Evolutionary conservation across 1,140 invertebrate species (phyloP).

Genomic region (Caerostris darwini): DNA sequence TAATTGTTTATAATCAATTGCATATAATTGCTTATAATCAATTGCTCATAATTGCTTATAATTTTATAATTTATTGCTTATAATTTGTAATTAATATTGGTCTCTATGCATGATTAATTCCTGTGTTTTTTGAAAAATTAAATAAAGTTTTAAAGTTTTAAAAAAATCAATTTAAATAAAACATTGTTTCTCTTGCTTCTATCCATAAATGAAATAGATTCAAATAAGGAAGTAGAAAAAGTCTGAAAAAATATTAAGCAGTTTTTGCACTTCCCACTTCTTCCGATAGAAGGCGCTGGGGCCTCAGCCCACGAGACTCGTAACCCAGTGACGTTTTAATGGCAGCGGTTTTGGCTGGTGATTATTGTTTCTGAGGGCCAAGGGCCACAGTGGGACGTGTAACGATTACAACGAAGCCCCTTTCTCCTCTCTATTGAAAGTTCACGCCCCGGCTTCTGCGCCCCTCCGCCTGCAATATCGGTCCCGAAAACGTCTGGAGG

Average conservation of each 20-base stretch:
- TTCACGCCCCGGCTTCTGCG: background rate
- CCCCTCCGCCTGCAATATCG: background rate
- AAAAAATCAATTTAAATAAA: background rate
- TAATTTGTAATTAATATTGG: too few relatives aligned
- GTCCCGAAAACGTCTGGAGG: constrained; percentile 9
- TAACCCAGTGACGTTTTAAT: constrained; percentile 76
- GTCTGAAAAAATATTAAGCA: background rate
- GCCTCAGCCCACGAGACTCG: constrained; percentile 66
- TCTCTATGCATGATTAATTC: too few relatives aligned
- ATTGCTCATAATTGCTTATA: too few relatives aligned
- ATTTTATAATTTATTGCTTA: too few relatives aligned
- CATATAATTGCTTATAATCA: too few relatives aligned
- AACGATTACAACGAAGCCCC: constrained; percentile 69
- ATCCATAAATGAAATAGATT: background rate
- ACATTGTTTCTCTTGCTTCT: background rate
- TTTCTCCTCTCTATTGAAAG: constrained; percentile 52
- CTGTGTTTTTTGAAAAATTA: too few relatives aligned
- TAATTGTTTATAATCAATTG: too few relatives aligned
- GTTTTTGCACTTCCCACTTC: background rate
- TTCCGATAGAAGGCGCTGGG: constrained; percentile 55
- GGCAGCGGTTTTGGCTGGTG: constrained; percentile 75
- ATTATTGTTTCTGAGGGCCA: constrained; percentile 76
- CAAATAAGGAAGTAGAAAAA: background rate
- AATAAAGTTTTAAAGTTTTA: too few relatives aligned
- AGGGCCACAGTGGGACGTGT: constrained; percentile 75